Base-by-base conservation (phyloP, 2,888 invertebrate species). In the Platynereis dumerilii region DNA sequence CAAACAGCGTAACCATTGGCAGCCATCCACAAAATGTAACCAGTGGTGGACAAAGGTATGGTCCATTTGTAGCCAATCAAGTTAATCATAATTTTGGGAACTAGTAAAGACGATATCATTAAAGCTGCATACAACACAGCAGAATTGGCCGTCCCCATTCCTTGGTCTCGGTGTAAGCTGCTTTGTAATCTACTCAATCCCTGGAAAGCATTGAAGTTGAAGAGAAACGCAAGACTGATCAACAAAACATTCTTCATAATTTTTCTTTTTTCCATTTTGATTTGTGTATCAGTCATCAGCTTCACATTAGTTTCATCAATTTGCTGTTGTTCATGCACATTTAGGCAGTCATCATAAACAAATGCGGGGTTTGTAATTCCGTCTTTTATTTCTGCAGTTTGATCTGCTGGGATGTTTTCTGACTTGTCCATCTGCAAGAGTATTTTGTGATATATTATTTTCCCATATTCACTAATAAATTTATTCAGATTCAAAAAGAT, bases 21-120 rank as follows among this genome's bases (percentile, higher is more conserved):
- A 55, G 90, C 93, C 80, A 98, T 96, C 86, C 96, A 98, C 1
- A 94, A 91, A 34, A 93, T 92, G 85, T 97, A 98, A 82, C 95
- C 92, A 76, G 94, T 84, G 91, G 97, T 93, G 64, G 95, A 93
- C 67, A 92, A 83, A 76, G 94, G 93, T 62, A 98, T 88, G 15
- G 97, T 96, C 93, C 96, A 94, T 86, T 98, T 98, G 48, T 63
- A 58, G 3, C 69, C 71, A 28, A 72, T 57, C 15, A 68, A 56
- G 10, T 52, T 39, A 57, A 80, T 78, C 22, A 78, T 55, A 22
- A 78, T 69, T 15, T 77, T 70, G 12, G 74, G 71, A 1, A 97
- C 90, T 85, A 98, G 95, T 85, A 97, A 92, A 85, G 96, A 97
- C 66, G 96, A 96, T 20, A 97, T 88, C 62, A 97, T 94, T 48